Conservation (phyloP, 2,797 vertebrate species). For the Chiroxiphia lanceolata region DNA sequence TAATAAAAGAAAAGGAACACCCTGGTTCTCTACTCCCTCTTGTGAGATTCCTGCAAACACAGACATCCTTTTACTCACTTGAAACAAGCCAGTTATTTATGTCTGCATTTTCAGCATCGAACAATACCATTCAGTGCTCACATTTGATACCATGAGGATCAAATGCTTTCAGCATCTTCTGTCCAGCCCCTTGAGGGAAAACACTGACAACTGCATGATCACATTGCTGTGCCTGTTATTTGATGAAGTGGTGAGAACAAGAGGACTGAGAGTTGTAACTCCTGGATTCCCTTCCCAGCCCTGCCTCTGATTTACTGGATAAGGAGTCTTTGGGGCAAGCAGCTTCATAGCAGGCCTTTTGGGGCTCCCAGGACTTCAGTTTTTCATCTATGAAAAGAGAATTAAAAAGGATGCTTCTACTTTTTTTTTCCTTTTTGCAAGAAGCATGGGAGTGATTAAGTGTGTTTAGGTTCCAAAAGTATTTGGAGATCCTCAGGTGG, state of each 20-base stretch:
- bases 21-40: conserved; percentile 58
- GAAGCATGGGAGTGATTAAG: not conserved
- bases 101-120: conserved; percentile 39
- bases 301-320: conserved; percentile 25
- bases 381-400: conserved; percentile 5
- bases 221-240: conserved; percentile 11
- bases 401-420: not conserved
- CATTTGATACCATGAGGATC: conserved; percentile 31
- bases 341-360: not conserved
- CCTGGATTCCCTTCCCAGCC: conserved; percentile 6
- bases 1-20: conserved; percentile 27
- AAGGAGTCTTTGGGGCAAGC: not conserved
- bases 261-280: conserved; percentile 50
- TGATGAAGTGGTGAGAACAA: conserved; percentile 54
- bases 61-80: conserved; percentile 31
- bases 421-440: not conserved
- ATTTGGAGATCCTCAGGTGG: conserved; percentile 39
- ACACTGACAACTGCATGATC: conserved; percentile 44
- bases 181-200: conserved; percentile 45
- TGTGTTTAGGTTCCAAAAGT: not conserved
- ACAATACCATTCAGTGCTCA: conserved; percentile 33
- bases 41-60: conserved; percentile 37
- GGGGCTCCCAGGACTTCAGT: not conserved
- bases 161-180: conserved; percentile 63
- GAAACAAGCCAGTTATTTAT: conserved; percentile 52